Evolutionary conservation across 1,140 invertebrate genomes (phyloP), one percentile per base, ranked within the genome.

Genomic region (Papilio polytes): DNA sequence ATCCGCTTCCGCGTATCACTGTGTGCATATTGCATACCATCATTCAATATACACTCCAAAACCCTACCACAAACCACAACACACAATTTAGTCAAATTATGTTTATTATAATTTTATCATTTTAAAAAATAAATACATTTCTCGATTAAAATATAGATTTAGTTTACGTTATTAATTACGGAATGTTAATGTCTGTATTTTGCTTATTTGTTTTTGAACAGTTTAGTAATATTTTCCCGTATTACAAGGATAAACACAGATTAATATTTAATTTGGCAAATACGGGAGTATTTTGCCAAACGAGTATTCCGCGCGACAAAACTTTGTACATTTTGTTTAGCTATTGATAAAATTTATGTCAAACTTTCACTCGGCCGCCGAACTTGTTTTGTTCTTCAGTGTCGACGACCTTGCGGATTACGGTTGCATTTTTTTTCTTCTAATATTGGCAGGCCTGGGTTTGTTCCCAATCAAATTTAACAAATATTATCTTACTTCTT

Each of bases 1-100:
- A 56, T n/a, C 53, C 53, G n/a, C 8, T 56, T 56, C n/a, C n/a
- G 18, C 53, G 9, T 20, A 20, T 56, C 7, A 56, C 53, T 56
- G 53, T 56, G n/a, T 56, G 53, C 53, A 53, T 53, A n/a, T 56
- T 56, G 53, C 53, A 56, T 56, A 56, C 53, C n/a, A 56, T 56
- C 53, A 56, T 56, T 18, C 53, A 56, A 56, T 6, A 56, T 6
- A 56, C 53, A 56, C 53, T 18, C 48, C 4, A 56, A 56, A 56
- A 20, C 53, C 9, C 48, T 51, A 51, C 48, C 48, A 51, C 53
- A 56, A 56, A 56, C 18, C 53, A 56, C 53, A 56, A 56, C 53
- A 56, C n/a, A 56, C n/a, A 56, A 56, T 20, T 56, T 20, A 56
- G n/a, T 20, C 53, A 56, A 56, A 56, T 51, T 4, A 15, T 6